Evolutionary conservation across 2,797 vertebrate species (phyloP).

Genomic region (Peromyscus nudipes): DNA sequence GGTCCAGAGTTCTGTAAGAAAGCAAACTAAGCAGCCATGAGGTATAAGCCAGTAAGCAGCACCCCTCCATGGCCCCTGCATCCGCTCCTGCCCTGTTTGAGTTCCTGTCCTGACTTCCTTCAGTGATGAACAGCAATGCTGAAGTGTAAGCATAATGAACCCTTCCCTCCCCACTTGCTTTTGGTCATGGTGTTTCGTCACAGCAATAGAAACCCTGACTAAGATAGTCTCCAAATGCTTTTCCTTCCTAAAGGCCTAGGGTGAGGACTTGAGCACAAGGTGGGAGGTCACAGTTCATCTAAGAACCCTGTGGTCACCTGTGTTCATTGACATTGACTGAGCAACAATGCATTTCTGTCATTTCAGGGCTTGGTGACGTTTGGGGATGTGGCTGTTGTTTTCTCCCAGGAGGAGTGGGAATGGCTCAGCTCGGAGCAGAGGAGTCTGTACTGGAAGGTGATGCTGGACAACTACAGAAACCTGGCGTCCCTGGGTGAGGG

Average conservation of each 20-base stretch:
- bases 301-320: background rate
- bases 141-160: background rate
- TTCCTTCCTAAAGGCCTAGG: fast-evolving
- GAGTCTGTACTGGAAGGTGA: slow-evolving; percentile 79
- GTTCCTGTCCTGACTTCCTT: background rate
- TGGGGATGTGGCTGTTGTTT: slow-evolving; percentile 78
- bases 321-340: background rate
- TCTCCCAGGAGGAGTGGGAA: slow-evolving; percentile 83
- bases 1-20: background rate
- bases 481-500: slow-evolving; percentile 80
- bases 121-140: background rate
- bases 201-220: background rate
- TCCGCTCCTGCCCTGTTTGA: background rate
- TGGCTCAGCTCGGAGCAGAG: slow-evolving; percentile 72
- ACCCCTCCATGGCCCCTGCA: background rate
- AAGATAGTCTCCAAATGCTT: background rate
- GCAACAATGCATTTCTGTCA: background rate
- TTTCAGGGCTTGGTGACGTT: slow-evolving; percentile 77
- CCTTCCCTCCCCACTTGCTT: background rate
- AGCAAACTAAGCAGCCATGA: background rate
- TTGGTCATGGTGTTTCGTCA: background rate
- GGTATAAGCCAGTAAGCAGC: background rate
- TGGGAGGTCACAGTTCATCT: background rate
- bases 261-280: no score
- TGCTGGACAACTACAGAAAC: slow-evolving; percentile 79